A percentile compares a stretch with the other conserved stretches of the same genome.
Conservation (phyloP, 1,140 invertebrate species). For the Ceratina calcarata region DNA sequence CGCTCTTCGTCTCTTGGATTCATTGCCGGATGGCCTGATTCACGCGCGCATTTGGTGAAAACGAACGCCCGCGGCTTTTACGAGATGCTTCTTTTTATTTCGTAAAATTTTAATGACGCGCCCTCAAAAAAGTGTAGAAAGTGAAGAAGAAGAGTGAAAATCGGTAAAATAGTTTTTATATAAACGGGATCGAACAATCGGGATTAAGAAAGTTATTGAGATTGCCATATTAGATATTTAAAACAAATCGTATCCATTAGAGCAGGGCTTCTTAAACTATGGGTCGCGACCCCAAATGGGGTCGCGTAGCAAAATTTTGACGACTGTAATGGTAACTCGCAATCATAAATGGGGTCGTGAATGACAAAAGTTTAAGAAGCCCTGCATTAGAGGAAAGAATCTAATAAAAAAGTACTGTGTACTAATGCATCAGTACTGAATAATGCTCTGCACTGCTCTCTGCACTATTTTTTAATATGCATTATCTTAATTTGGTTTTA, state of each 20-base stretch:
- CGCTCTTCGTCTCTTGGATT: neutral
- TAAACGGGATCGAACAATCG: neutral
- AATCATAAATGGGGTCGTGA: too few relatives aligned
- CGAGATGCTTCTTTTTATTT: slow-evolving; percentile 20
- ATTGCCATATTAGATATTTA: neutral
- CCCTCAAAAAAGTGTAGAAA: neutral
- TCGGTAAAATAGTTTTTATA: neutral
- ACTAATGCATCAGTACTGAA: too few relatives aligned
- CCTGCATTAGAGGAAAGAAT: neutral
- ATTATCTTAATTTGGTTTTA: too few relatives aligned
- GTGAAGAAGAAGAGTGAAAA: neutral
- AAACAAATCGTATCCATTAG: slow-evolving; percentile 11
- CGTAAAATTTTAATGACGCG: slow-evolving; percentile 29
- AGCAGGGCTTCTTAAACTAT: too few relatives aligned
- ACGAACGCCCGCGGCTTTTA: slow-evolving; percentile 32
- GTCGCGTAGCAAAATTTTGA: too few relatives aligned
- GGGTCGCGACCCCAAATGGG: too few relatives aligned
- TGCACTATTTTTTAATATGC: too few relatives aligned
- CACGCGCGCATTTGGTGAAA: slow-evolving; percentile 15
- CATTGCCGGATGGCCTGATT: slow-evolving; percentile 9
- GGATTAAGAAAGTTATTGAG: slow-evolving; percentile 13
- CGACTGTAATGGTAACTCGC: too few relatives aligned
- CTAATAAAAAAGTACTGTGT: neutral
- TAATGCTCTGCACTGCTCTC: too few relatives aligned
- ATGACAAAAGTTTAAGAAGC: too few relatives aligned